Percentiles rank a stretch among this genome's conserved stretches.
phyloP scores from a whole-genome alignment of 2,113 vertebrate species.

The Malaclemys terrapin region DNA sequence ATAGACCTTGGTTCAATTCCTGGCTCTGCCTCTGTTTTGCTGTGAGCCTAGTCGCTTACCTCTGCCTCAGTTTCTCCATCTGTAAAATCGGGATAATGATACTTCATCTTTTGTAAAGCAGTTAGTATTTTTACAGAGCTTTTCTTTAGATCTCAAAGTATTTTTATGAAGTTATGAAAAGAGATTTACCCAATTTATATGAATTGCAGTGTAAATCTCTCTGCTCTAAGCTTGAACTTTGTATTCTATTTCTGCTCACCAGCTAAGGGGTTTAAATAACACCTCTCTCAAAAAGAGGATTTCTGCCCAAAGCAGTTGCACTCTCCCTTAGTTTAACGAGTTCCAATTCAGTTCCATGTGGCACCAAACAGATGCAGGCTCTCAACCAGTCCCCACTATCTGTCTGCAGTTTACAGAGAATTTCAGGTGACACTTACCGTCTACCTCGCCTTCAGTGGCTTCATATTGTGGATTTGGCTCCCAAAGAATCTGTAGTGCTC shows the following conservation, averaged over 20 bases:
- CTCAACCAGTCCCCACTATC: background rate
- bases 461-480: constrained; percentile 13
- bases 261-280: background rate
- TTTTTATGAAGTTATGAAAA: background rate
- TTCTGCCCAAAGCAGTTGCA: background rate
- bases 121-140: background rate
- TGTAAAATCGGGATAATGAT: background rate
- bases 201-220: background rate
- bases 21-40: background rate
- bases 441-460: background rate
- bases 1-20: background rate
- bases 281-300: background rate
- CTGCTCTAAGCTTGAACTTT: background rate
- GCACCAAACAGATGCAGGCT: constrained; percentile 23
- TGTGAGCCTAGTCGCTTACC: background rate
- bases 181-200: background rate
- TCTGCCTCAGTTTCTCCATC: background rate
- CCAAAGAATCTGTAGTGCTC: background rate
- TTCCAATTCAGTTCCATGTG: background rate
- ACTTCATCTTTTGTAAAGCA: background rate
- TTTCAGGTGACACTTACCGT: background rate
- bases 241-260: background rate
- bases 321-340: background rate
- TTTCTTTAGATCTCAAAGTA: background rate
- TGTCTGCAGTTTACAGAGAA: constrained; percentile 35